Evolutionary conservation across 2,113 vertebrate genomes (phyloP), one percentile per base, ranked within the genome.

Genomic region (Mastomys coucha): DNA sequence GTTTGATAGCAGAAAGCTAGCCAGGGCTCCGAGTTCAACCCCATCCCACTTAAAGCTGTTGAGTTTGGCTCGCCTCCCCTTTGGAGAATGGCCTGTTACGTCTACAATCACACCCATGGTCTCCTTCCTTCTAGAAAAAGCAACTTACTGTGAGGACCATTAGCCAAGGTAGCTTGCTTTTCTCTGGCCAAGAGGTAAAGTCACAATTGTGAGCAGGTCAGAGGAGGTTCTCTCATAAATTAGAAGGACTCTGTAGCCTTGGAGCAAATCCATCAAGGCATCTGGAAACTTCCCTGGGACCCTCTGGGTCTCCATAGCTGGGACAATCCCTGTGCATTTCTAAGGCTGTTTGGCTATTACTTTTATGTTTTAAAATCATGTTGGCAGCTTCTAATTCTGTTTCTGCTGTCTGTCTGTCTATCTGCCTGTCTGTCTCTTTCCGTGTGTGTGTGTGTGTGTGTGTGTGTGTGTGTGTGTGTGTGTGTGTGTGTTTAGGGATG

Each of bases 41-140:
- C 80, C 73, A 80, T 2, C 36, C 39, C 45, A 5, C 33, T 28
- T 19, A 77, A 14, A 77, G 49, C 39, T 70, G 16, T 12, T 77
- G 49, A 36, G 65, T 28, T 84, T 14, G 42, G 53, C 53, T 91
- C 19, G 12, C 1, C 13, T 77, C 65, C 69, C 16, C 0, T 7
- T 69, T 63, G 75, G 49, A 63, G 26, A 39, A 2, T 2, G 2
- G 11, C 76, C 72, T 77, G 17, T 60, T 63, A n/a, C 36, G 72
- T 73, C 33, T 70, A 31, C 28, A 42, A 49, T 67, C 26, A 26
- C 42, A 42, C 45, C 60, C 36, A 13, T 82, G 13, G 36, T 53
- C 67, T 93, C 70, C 84, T 36, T 49, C 69, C 70, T 93, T 89
- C 69, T 72, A 72, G 31, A 82, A 95, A 86, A 31, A 91, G 33